A percentile compares a stretch with the other conserved stretches of the same genome.
phyloP scores from a whole-genome alignment of 2,113 vertebrate genomes.

The Arizona elegans region DNA sequence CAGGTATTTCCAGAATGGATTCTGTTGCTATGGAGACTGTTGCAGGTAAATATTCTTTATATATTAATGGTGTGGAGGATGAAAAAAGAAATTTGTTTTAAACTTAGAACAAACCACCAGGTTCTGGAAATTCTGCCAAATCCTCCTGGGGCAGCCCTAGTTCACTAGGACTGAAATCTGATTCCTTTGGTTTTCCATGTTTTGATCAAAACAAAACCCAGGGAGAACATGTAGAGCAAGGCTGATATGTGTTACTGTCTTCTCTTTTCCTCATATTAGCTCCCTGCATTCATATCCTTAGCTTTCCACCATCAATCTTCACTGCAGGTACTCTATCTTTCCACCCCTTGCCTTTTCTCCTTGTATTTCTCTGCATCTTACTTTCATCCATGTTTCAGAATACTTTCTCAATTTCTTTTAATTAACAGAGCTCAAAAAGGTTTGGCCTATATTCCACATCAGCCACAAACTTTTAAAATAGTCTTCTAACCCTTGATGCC shows the following conservation, averaged over 20 bases:
- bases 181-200: neutral
- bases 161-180: neutral
- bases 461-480: neutral
- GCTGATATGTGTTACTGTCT: neutral
- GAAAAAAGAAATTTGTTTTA: neutral
- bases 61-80: neutral
- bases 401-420: neutral
- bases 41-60: conserved; percentile 72
- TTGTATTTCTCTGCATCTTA: neutral
- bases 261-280: neutral
- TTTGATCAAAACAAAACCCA: neutral
- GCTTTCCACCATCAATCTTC: neutral
- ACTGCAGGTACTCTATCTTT: neutral
- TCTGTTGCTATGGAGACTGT: conserved; percentile 77
- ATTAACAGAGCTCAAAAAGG: neutral
- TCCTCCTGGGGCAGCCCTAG: neutral
- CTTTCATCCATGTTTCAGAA: neutral
- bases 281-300: neutral
- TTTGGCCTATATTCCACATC: neutral
- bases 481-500: neutral
- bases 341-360: neutral
- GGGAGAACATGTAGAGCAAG: neutral
- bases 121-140: neutral
- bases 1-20: conserved; percentile 80
- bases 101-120: neutral